phyloP scores from a whole-genome alignment of 2,113 vertebrate genomes.

The Phylloscopus whistleri region DNA sequence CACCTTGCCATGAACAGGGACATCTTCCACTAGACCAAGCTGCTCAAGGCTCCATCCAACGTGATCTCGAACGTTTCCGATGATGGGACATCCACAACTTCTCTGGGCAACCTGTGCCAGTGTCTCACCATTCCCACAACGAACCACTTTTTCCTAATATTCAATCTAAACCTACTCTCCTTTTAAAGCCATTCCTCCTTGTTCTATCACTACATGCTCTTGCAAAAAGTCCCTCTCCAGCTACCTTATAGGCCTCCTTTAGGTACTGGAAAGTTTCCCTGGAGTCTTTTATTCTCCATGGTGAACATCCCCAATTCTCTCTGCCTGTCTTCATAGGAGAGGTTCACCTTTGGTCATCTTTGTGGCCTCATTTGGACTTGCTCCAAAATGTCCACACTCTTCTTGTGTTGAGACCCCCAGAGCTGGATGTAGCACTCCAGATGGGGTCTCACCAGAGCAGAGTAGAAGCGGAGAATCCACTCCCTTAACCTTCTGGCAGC shows the following conservation, averaged over 20 bases:
- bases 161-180: neutral
- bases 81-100: neutral
- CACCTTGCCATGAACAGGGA: neutral
- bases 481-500: neutral
- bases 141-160: neutral
- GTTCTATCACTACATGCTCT: neutral
- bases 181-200: neutral
- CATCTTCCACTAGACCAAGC: neutral
- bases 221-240: neutral
- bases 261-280: neutral
- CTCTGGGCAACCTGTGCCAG: neutral
- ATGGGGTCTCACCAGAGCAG: neutral
- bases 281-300: neutral
- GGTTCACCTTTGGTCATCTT: neutral
- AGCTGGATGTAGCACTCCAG: neutral
- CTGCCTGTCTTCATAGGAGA: neutral
- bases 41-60: neutral
- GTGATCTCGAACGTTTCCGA: rapidly evolving
- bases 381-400: neutral
- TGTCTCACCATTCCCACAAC: neutral
- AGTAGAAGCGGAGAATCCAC: neutral
- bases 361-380: neutral
- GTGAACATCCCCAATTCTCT: neutral
- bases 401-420: neutral
- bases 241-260: neutral